These are phyloP conservation scores for Drosophila nikananu DNA, from an alignment of 1,140 invertebrate genomes.

Conservation along the genomic window DNA sequence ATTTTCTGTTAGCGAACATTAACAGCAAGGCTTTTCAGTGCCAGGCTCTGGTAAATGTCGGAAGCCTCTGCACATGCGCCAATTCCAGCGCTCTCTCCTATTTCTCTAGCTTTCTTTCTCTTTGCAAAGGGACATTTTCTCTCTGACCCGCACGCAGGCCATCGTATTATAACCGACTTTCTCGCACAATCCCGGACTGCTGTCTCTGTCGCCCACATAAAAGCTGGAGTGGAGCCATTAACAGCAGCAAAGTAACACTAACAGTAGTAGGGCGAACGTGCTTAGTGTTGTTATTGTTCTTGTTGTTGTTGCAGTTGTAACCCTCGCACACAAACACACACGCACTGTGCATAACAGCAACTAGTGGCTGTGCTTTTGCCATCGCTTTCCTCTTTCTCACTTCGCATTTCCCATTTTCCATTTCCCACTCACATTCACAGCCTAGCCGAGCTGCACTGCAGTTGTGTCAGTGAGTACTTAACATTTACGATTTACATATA, in stretches of 20 bases:
- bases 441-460: constrained; percentile 35
- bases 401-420: constrained; percentile 42
- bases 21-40: constrained; percentile 6
- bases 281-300: constrained; percentile 13
- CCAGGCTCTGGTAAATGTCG: neutral
- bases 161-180: constrained; percentile 25
- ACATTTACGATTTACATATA: constrained; percentile 10
- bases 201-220: constrained; percentile 22
- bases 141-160: neutral
- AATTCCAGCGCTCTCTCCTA: neutral
- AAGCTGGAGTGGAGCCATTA: constrained; percentile 8
- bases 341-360: constrained; percentile 72
- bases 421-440: constrained; percentile 47
- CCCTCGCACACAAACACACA: constrained; percentile 15
- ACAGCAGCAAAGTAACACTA: constrained; percentile 40
- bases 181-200: constrained; percentile 19
- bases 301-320: constrained; percentile 62
- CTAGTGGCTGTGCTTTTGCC: constrained; percentile 70
- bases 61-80: constrained; percentile 26
- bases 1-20: neutral
- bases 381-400: constrained; percentile 22
- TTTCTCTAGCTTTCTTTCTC: neutral
- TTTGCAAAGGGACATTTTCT: constrained; percentile 28
- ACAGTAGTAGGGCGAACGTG: constrained; percentile 43
- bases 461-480: constrained; percentile 48